phyloP scores from a whole-genome alignment of 2,888 invertebrate genomes.

The Rugalucina vietnamica region DNA sequence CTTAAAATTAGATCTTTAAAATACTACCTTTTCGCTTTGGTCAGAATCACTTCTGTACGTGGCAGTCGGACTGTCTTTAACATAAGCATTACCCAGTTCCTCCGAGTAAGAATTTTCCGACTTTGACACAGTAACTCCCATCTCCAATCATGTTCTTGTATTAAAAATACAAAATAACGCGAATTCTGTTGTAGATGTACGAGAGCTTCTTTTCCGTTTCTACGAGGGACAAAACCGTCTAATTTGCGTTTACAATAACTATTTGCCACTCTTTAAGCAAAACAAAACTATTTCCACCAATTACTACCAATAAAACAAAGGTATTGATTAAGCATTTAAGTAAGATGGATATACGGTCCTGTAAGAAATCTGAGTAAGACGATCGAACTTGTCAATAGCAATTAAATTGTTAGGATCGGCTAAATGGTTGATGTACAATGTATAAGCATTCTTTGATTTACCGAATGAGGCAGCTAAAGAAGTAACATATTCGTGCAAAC shows the following conservation, averaged over 20 bases:
- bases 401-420: not conserved
- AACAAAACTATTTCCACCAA: not conserved
- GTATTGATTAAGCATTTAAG: conserved; percentile 1
- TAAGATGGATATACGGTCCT: conserved; percentile 1
- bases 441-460: not conserved
- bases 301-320: conserved; percentile 14
- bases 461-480: no score
- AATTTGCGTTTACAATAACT: not conserved
- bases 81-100: not conserved
- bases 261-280: not conserved
- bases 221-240: not conserved
- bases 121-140: conserved; percentile 54
- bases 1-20: not conserved
- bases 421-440: not conserved
- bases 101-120: conserved; percentile 29
- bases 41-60: not conserved
- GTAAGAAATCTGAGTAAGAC: conserved; percentile 5
- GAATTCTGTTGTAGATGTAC: not conserved
- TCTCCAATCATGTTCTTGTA: not conserved
- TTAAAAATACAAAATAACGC: not conserved
- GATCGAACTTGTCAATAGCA: not conserved
- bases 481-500: no score
- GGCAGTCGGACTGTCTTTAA: not conserved
- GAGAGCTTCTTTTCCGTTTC: not conserved
- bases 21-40: not conserved